Evolutionary conservation across 2,113 vertebrate species (phyloP), one percentile per base, ranked within the genome.

Genomic region (Rhizomys pruinosus): DNA sequence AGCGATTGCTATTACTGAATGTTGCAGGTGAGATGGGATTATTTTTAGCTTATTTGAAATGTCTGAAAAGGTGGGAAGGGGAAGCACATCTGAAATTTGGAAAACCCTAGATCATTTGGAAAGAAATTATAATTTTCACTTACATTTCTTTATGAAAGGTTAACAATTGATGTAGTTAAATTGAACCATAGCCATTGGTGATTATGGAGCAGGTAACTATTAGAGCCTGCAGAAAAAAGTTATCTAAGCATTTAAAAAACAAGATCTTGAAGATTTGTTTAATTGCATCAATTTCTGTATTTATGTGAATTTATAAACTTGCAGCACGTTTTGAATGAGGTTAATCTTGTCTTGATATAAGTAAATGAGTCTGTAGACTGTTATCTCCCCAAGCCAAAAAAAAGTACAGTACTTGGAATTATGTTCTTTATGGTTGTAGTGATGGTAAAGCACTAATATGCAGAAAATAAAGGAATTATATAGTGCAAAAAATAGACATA

Each of bases 391-490:
- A 96, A 92, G 97, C 97, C 96, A 96, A 97, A 98, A 97, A 97
- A n/a, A n/a, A n/a, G 93, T 97, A 96, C 97, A 98, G 96, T 97
- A 90, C 79, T 95, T 97, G 98, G 97, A 98, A 95, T 98, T 98
- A 97, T 98, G 98, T 96, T n/a, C n/a, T n/a, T n/a, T n/a, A n/a
- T n/a, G n/a, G n/a, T n/a, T n/a, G n/a, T n/a, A n/a, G n/a, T n/a
- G n/a, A n/a, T n/a, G n/a, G n/a, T n/a, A n/a, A n/a, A n/a, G n/a
- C n/a, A n/a, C n/a, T n/a, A n/a, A n/a, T 98, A 98, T 98, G 98
- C 98, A 98, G 98, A 98, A 98, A 98, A 98, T 98, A 98, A 98
- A 98, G 97, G 98, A 97, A 98, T 98, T 98, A 97, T 73, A 97
- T 97, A 97, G 98, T 95, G 92, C n/a, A n/a, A n/a, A n/a, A n/a